Evolutionary conservation across 1,140 invertebrate genomes (phyloP), one percentile per base, ranked within the genome.

Genomic region (Drosophila subpulchrella): DNA sequence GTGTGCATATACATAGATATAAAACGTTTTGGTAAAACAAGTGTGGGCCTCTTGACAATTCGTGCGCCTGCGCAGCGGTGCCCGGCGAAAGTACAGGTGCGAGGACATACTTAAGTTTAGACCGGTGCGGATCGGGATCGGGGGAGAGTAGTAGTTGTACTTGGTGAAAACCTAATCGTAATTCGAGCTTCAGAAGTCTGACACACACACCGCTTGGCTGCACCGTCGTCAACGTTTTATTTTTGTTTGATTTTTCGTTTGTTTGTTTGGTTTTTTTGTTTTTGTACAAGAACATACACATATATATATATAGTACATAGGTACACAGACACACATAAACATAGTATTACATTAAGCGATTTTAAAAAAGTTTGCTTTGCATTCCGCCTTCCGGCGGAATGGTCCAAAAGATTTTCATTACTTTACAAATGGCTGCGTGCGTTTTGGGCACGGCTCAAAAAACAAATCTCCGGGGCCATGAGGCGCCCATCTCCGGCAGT

Each of bases 41-140:
- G 53, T 20, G 30, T 38, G 47, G 65, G 65, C 47, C 30, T 36
- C 32, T 60, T 55, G 54, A 75, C 72, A 75, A 73, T 66, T 78
- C 81, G 81, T 88, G 84, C 80, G 84, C 84, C 83, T 89, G 83
- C 79, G 79, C 80, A 88, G 66, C 82, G 82, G 63, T 81, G 75
- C 75, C 74, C 83, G 77, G 76, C 56, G 32, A 59, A 51, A 39
- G 56, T 53, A 24, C 39, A 44, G 67, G 73, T 56, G 71, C 66
- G 34, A 32, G 55, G 41, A 72, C 63, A 56, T 61, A 48, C 73
- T 67, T 62, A 72, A 83, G 73, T 53, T 56, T 75, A 75, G 50
- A 65, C 75, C 53, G 60, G 50, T 51, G 44, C 44, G 36, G 50
- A 20, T 50, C 15, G 63, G 44, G 56, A 57, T 66, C 65, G 77